These are phyloP conservation scores for Puntigrus tetrazona DNA, from an alignment of 2,113 vertebrate genomes.

Conservation along the genomic window DNA sequence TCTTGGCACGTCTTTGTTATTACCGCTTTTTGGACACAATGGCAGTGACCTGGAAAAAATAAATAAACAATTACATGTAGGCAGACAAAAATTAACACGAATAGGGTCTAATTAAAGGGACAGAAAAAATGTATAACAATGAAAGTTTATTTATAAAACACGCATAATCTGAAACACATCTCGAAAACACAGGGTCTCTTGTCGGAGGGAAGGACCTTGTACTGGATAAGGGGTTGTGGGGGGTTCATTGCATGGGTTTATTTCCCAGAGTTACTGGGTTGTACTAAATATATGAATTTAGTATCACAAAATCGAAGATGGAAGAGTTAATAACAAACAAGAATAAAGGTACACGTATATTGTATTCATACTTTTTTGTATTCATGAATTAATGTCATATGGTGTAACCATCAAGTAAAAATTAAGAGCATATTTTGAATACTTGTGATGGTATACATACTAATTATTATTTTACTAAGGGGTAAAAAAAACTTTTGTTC, in stretches of 20 bases:
- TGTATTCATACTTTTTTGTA: neutral
- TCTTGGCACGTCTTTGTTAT: conserved; percentile 38
- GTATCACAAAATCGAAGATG: conserved; percentile 45
- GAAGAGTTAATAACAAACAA: neutral
- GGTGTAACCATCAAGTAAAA: neutral
- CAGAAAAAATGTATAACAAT: conserved; percentile 41
- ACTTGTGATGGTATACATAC: neutral
- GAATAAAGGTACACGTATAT: neutral
- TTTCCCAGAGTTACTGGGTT: conserved; percentile 54
- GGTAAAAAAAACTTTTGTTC: neutral
- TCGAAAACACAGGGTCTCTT: conserved; percentile 29
- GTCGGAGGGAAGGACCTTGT: conserved; percentile 48
- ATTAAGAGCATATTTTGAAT: neutral
- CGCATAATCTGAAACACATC: conserved; percentile 58
- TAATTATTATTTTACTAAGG: neutral
- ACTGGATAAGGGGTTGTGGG: conserved; percentile 27
- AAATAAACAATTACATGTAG: conserved; percentile 14
- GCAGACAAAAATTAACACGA: neutral
- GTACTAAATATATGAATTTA: conserved; percentile 26
- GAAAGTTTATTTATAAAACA: conserved; percentile 58
- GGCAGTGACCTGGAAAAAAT: conserved; percentile 41
- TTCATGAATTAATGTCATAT: neutral
- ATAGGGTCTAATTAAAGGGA: conserved; percentile 17
- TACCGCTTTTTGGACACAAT: neutral
- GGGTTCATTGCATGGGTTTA: conserved; percentile 26